Base-by-base conservation (phyloP, 2,113 vertebrate genomes). In the Cephalopholis sonnerati region DNA sequence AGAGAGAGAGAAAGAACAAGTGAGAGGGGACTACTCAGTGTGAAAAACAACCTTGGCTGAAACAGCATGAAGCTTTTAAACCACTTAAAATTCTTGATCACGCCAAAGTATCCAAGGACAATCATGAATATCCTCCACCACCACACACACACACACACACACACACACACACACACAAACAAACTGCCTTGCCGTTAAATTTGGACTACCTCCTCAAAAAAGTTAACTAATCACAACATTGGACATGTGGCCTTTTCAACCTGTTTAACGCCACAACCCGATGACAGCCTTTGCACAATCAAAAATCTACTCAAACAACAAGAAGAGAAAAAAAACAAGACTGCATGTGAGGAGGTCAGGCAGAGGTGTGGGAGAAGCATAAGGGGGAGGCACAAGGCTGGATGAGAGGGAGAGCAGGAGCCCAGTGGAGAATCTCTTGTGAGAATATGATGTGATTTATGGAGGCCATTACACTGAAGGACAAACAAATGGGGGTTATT, bases 401-500 rank as follows among this genome's bases (percentile, higher is more conserved):
- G 78, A 91, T 80, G 83, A 84, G 87, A 79, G 63, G 39, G 65
- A 57, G 79, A 81, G 81, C 59, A 78, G 79, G 58, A 78, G 68
- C 90, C 91, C 89, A 66, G 71, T 87, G 89, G 92, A 73, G 27
- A 90, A 87, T 91, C 90, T 92, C 90, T 92, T 84, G 79, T 77
- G 91, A 94, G 88, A 93, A 90, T 86, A 91, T 92, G 85, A 93
- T 91, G 84, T 96, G 95, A 96, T 95, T 95, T 96, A 96, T 95
- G 90, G 94, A 86, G 88, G 90, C 93, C 92, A 95, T 96, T 96
- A 95, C 86, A 89, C 91, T 90, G 92, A 94, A 95, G 94, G 93
- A 93, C 94, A 95, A 94, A 95, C 93, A 95, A 95, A 95, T 93
- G 90, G 92, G 88, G 76, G 91, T 92, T 96, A 94, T 96, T 95